phyloP scores from a whole-genome alignment of 2,888 invertebrate genomes.

The Nymphalis polychloros region DNA sequence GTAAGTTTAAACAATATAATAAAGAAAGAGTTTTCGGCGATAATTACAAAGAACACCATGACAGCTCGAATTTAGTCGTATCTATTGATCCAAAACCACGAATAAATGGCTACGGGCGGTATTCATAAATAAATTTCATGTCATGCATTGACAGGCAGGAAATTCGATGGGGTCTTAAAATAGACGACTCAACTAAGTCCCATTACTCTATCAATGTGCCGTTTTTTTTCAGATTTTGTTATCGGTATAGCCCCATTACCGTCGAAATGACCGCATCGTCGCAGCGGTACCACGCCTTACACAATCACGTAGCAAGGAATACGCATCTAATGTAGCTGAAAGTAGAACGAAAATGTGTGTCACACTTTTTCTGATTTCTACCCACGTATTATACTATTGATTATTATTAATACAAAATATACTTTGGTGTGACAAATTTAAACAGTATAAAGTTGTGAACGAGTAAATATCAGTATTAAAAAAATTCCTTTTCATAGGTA shows the following conservation, averaged over 20 bases:
- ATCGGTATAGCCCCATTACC: slow-evolving; percentile 50
- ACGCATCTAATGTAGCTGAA: slow-evolving; percentile 68
- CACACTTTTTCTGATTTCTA: too few relatives aligned
- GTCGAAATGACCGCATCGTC: slow-evolving; percentile 59
- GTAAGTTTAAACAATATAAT: too few relatives aligned
- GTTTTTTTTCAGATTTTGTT: slow-evolving; percentile 43
- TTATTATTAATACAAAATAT: too few relatives aligned
- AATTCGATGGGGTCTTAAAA: slow-evolving; percentile 38
- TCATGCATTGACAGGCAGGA: slow-evolving; percentile 37
- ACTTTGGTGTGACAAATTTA: too few relatives aligned
- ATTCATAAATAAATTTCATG: slow-evolving; percentile 19
- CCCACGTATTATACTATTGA: too few relatives aligned
- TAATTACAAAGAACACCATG: neutral
- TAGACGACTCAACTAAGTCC: slow-evolving; percentile 48
- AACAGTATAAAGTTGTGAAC: too few relatives aligned
- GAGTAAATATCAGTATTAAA: too few relatives aligned
- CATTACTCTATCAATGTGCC: slow-evolving; percentile 51
- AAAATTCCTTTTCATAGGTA: too few relatives aligned
- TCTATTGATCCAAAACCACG: slow-evolving; percentile 18
- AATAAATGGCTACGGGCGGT: slow-evolving; percentile 14
- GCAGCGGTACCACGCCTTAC: slow-evolving; percentile 67
- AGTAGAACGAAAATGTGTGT: slow-evolving; percentile 57
- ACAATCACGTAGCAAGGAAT: slow-evolving; percentile 61
- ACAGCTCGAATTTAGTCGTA: neutral
- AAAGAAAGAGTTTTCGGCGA: neutral